phyloP scores from a whole-genome alignment of 2,888 invertebrate species.

The Parnassius mnemosyne region DNA sequence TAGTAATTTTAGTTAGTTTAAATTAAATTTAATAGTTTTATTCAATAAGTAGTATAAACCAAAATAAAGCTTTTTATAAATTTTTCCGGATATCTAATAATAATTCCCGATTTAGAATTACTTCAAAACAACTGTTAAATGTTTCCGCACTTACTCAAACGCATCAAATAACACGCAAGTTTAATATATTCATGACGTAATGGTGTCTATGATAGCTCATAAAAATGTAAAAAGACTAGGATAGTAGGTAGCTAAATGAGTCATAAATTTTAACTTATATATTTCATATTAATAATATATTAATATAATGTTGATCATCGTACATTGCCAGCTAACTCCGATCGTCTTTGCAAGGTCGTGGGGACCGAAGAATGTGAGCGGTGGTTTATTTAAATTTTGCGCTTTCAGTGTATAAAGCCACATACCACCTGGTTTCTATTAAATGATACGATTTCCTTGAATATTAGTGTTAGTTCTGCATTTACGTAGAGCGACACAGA shows the following conservation, averaged over 20 bases:
- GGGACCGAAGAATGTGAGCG: slow-evolving; percentile 8
- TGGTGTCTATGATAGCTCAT: background rate
- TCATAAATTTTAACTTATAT: slow-evolving; percentile 18
- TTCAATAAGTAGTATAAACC: too few relatives aligned
- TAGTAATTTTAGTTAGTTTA: too few relatives aligned
- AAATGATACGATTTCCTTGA: too few relatives aligned
- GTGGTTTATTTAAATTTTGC: background rate
- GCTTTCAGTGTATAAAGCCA: background rate
- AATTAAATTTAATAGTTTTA: too few relatives aligned
- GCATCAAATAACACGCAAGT: background rate
- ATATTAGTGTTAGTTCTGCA: too few relatives aligned
- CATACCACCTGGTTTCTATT: too few relatives aligned
- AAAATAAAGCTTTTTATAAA: too few relatives aligned
- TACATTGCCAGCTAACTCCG: slow-evolving; percentile 23
- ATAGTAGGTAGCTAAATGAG: slow-evolving; percentile 18
- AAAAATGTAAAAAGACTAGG: slow-evolving; percentile 9
- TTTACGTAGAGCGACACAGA: too few relatives aligned
- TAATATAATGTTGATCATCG: slow-evolving; percentile 11
- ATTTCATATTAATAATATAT: slow-evolving; percentile 18
- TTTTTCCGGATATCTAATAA: too few relatives aligned
- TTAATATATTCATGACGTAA: slow-evolving; percentile 14
- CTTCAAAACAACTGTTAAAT: too few relatives aligned
- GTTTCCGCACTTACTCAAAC: too few relatives aligned
- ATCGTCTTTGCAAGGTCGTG: slow-evolving; percentile 26
- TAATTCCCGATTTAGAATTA: too few relatives aligned